phyloP scores from a whole-genome alignment of 2,797 vertebrate genomes.

The Catamblyrhynchus diadema region DNA sequence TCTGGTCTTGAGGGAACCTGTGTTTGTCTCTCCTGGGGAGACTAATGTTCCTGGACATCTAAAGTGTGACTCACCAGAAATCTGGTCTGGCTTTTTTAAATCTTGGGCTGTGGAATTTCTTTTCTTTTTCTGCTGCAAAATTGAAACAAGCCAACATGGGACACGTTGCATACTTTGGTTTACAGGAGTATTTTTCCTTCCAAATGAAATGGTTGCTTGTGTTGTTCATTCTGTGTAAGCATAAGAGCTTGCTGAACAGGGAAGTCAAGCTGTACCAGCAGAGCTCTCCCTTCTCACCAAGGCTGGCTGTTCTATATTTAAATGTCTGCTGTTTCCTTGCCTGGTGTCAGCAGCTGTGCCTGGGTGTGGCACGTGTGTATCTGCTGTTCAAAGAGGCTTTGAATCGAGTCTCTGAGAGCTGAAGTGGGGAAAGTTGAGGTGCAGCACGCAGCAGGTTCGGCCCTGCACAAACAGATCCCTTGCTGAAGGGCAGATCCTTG shows the following conservation, averaged over 20 bases:
- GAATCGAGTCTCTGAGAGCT: background rate
- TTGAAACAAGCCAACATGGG: background rate
- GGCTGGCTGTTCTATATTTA: constrained; percentile 6
- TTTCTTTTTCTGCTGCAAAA: background rate
- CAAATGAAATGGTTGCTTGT: background rate
- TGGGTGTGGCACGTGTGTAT: background rate
- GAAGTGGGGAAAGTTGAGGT: background rate
- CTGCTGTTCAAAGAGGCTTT: constrained; percentile 6
- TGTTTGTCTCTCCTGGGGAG: background rate
- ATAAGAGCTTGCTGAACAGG: background rate
- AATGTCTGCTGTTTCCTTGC: constrained; percentile 16
- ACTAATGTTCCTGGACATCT: rapidly evolving
- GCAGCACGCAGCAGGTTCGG: rapidly evolving
- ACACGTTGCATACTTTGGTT: background rate
- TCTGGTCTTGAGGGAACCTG: background rate
- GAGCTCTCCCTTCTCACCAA: background rate
- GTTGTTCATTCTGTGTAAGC: background rate
- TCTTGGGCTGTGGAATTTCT: background rate
- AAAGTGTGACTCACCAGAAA: background rate
- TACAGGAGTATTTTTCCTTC: background rate
- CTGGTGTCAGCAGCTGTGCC: background rate
- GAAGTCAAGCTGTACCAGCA: background rate
- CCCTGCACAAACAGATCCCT: rapidly evolving
- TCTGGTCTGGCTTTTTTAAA: background rate
- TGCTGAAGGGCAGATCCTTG: background rate